A percentile compares a stretch with the other conserved stretches of the same genome.
These are phyloP conservation scores for Acrossocheilus fasciatus DNA, from an alignment of 2,797 vertebrate species.

Conservation along the genomic window DNA sequence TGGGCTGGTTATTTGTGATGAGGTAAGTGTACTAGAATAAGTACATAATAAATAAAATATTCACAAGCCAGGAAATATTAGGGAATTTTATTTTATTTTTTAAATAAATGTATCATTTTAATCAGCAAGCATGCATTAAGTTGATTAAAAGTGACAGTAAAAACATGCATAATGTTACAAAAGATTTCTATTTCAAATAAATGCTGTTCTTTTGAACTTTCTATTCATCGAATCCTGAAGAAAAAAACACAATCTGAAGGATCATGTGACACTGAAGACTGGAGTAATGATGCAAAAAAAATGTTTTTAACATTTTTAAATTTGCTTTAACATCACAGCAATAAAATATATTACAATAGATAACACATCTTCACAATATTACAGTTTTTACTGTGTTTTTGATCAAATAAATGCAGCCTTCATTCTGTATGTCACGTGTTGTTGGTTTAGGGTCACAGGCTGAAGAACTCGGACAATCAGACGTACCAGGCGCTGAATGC, in stretches of 20 bases:
- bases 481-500: slow-evolving; percentile 94
- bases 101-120: not conserved
- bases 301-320: no score
- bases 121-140: not conserved
- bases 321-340: not conserved
- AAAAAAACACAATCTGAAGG: not conserved
- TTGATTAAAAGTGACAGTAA: not conserved
- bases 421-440: not conserved
- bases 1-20: slow-evolving; percentile 95
- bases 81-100: not conserved
- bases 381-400: not conserved
- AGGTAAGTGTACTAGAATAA: slow-evolving; percentile 77
- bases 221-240: not conserved
- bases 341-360: not conserved
- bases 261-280: not conserved
- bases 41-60: not conserved
- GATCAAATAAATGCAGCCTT: no score
- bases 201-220: not conserved
- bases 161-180: not conserved
- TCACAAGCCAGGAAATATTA: not conserved
- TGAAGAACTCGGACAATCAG: slow-evolving; percentile 98
- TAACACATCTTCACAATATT: not conserved
- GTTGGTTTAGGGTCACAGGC: slow-evolving; percentile 86
- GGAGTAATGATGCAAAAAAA: not conserved
- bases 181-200: not conserved